Evolutionary conservation across 2,797 vertebrate genomes (phyloP).

Genomic region (Prionace glauca): DNA sequence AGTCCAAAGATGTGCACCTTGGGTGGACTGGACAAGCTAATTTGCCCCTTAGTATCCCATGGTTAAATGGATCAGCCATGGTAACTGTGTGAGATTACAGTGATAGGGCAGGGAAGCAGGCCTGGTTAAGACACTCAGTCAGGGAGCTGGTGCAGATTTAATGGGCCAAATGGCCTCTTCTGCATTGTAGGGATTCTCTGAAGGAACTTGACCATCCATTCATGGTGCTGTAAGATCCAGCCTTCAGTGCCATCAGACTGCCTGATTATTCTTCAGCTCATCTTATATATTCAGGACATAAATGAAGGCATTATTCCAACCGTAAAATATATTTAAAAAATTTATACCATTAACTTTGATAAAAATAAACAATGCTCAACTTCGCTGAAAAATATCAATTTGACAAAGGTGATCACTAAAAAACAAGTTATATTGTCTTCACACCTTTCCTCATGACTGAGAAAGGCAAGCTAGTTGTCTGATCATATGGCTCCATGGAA

Average conservation of each 20-base stretch:
- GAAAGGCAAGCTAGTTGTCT: neutral
- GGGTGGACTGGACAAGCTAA: no score
- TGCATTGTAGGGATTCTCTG: no score
- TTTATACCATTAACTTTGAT: neutral
- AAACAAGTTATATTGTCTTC: neutral
- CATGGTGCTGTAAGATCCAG: neutral
- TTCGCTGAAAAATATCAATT: neutral
- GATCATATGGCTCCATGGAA: neutral
- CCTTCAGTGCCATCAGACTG: neutral
- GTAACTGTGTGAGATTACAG: no score
- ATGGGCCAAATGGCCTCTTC: no score
- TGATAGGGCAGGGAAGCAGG: no score
- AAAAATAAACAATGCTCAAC: neutral
- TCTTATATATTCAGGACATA: neutral
- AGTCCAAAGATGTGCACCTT: no score
- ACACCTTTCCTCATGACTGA: neutral
- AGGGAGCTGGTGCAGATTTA: no score
- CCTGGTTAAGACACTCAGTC: no score
- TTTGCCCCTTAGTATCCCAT: no score
- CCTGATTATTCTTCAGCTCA: neutral
- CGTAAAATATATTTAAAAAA: neutral
- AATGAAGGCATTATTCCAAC: neutral
- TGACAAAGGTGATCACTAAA: neutral
- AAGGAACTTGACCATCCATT: neutral
- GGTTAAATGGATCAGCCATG: no score